phyloP scores from a whole-genome alignment of 2,888 invertebrate species.

The Dryobotodes eremita region DNA sequence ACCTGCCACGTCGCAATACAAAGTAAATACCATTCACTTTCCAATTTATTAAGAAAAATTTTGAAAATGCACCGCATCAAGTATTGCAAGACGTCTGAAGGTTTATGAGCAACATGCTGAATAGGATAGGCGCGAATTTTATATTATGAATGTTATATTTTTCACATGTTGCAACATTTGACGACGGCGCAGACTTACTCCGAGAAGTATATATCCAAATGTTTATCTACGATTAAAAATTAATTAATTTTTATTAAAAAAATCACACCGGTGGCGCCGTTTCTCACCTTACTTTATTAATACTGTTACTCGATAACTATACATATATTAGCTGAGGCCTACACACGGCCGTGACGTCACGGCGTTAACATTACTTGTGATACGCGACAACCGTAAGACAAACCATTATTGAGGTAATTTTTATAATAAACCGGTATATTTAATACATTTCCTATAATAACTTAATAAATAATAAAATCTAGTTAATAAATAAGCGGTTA shows the following conservation, averaged over 20 bases:
- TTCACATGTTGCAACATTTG: constrained; percentile 52
- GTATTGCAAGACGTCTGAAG: constrained; percentile 29
- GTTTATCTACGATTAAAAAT: constrained; percentile 69
- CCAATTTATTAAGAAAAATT: constrained; percentile 58
- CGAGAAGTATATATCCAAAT: constrained; percentile 65
- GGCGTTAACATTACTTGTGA: constrained; percentile 49
- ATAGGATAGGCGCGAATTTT: constrained; percentile 35
- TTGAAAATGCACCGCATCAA: constrained; percentile 50
- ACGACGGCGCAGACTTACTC: constrained; percentile 52
- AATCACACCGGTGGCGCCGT: constrained; percentile 74
- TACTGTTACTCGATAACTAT: constrained; percentile 79
- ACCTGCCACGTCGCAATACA: constrained; percentile 45
- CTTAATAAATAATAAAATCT: constrained; percentile 86
- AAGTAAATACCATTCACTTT: constrained; percentile 57
- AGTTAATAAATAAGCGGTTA: constrained; percentile 85
- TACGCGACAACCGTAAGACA: constrained; percentile 74
- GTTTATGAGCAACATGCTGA: constrained; percentile 54
- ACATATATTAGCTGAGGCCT: constrained; percentile 67
- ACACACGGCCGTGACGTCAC: constrained; percentile 41
- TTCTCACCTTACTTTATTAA: constrained; percentile 78
- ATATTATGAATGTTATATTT: constrained; percentile 14
- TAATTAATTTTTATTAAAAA: constrained; percentile 69
- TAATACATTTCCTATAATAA: constrained; percentile 78
- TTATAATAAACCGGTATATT: constrained; percentile 77
- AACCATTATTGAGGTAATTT: constrained; percentile 79